Evolutionary conservation across 2,888 invertebrate species (phyloP).

Genomic region (Ophion ventricosus): DNA sequence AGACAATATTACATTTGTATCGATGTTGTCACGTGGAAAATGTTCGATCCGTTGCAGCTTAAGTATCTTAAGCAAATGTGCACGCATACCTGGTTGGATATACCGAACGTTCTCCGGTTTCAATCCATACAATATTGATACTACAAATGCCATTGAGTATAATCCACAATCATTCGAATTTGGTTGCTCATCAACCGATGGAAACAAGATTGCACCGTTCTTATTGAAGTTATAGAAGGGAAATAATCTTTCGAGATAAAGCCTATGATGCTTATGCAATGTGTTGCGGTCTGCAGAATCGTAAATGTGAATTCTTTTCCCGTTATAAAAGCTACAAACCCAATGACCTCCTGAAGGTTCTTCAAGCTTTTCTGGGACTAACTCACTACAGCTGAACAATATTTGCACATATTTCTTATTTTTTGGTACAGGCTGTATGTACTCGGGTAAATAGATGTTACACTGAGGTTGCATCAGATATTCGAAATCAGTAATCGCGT

Average conservation of each 20-base stretch:
- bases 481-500: constrained; percentile 36
- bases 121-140: constrained; percentile 41
- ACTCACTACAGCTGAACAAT: constrained; percentile 53
- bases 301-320: constrained; percentile 51
- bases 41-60: constrained; percentile 18
- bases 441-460: constrained; percentile 14
- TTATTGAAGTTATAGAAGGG: constrained; percentile 45
- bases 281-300: constrained; percentile 42
- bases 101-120: constrained; percentile 34
- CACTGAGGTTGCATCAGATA: constrained; percentile 19
- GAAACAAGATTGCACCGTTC: constrained; percentile 40
- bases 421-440: constrained; percentile 46
- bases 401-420: constrained; percentile 62
- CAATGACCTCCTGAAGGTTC: constrained; percentile 35
- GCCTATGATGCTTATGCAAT: constrained; percentile 48
- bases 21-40: constrained; percentile 22
- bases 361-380: not conserved
- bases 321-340: constrained; percentile 61
- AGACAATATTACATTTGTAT: not conserved
- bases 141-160: constrained; percentile 43
- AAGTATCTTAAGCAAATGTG: constrained; percentile 37
- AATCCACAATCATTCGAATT: constrained; percentile 40
- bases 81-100: constrained; percentile 9
- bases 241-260: constrained; percentile 48
- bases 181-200: constrained; percentile 43